Evolutionary conservation across 53 echinoderm and acorn worm species (phyloP), one percentile per base, ranked within the genome.

Genomic region (Patiria pectinifera): DNA sequence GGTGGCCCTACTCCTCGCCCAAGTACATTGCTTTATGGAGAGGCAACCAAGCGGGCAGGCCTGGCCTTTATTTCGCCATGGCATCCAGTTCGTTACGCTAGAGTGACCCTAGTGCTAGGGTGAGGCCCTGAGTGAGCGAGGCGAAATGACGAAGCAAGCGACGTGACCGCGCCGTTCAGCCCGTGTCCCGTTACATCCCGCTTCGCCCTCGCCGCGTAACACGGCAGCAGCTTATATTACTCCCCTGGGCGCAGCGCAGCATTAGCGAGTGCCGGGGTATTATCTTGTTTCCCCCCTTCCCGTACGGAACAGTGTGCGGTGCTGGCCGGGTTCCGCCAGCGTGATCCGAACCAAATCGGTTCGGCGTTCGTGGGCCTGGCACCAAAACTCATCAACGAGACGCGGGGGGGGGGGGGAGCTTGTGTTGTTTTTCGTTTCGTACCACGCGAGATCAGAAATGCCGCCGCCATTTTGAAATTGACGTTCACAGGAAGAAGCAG

Each of bases 201-300:
- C 88, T 78, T 35, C 35, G 61, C 88, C 78, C 60, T 2, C 13
- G n/a, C 88, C 60, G 88, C 88, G 88, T 88, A 88, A 88, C 88
- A 14, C 88, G 88, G 88, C 61, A 78, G 88, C 78, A 22, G 77
- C 88, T 88, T 78, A 44, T 26, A 43, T 88, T 88, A 77, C 88
- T 88, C 88, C 88, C 88, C 88, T 78, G 90, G 90, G 90, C 90
- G 90, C 45, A 81, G 80, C 62, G 80, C 90, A 81, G 90, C 90
- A 90, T 90, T 90, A 90, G 90, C 77, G 90, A 62, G 77, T 59
- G 81, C 80, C 69, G 80, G 7, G 81, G 90, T 81, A 90, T 90
- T 90, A 90, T 90, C 90, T 69, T 49, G 80, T 80, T 90, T 90
- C 80, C 81, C 89, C 89, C 79, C 90, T 45, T 89, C 62, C 90